Evolutionary conservation across 2,113 vertebrate genomes (phyloP), one percentile per base, ranked within the genome.

Genomic region (Eulemur rufifrons): DNA sequence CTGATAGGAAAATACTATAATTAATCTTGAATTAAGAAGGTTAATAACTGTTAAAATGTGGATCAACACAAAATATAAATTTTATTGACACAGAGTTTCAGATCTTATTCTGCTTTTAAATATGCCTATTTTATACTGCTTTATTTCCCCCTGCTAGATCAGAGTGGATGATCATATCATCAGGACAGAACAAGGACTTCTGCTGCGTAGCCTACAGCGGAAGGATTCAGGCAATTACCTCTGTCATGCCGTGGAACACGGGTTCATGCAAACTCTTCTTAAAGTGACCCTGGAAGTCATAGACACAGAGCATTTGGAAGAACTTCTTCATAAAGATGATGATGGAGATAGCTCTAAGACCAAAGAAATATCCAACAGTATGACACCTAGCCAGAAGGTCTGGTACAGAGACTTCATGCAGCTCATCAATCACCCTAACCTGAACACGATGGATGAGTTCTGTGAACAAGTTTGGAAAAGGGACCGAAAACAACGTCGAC

Each of bases 351-450:
- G 96, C 6, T 93, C 98, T 64, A 99, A 97, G 97, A 96, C 96
- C 94, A 99, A 98, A 98, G 99, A 99, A 18, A 98, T 95, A 47
- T 95, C 98, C 81, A 84, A 98, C 92, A 98, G 98, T 83, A 98
- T 99, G 98, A 98, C 98, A 0, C 99, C 99, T 17, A 99, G 97
- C 97, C 99, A 99, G n/a, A 99, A 99, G 97, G 98, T 99, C 87
- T 99, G 99, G 99, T 99, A 99, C 98, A 99, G 99, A 95, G 99
- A 99, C 99, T 99, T 99, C 98, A 99, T 99, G 98, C 99, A 99
- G 92, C 97, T 99, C 95, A 99, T 99, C 87, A 99, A 99, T 98
- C 99, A 99, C 86, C 99, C 99, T 7, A 99, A 99, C 96, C 98
- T 99, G 77, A 99, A 99, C 98, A 99, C 99, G 0, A 99, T 99